A percentile compares a stretch with the other conserved stretches of the same genome.
These are phyloP conservation scores for Malacoraja senta DNA, from an alignment of 2,797 vertebrate species.

Conservation along the genomic window DNA sequence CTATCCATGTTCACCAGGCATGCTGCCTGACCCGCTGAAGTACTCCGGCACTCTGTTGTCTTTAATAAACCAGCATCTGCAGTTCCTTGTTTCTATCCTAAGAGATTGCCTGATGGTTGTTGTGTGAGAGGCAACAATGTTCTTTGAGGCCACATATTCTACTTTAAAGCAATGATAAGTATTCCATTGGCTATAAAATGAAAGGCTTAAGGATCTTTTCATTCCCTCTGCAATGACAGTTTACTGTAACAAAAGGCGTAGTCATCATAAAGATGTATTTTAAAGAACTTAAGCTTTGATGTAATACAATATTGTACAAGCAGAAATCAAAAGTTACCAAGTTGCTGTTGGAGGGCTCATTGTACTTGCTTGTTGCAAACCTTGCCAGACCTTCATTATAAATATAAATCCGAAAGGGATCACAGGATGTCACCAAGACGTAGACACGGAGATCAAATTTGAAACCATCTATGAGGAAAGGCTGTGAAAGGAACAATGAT, in stretches of 20 bases:
- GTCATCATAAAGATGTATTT: not conserved
- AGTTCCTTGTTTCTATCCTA: too few relatives aligned
- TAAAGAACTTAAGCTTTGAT: not conserved
- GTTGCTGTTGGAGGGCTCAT: slow-evolving; percentile 56
- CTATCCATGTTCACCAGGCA: too few relatives aligned
- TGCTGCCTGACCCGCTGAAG: too few relatives aligned
- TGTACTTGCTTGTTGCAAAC: slow-evolving; percentile 64
- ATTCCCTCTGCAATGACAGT: not conserved
- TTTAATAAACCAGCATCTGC: too few relatives aligned
- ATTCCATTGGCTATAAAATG: not conserved
- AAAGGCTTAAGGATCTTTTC: too few relatives aligned
- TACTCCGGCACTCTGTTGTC: too few relatives aligned
- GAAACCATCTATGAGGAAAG: slow-evolving; percentile 65
- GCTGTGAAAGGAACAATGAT: slow-evolving; percentile 48
- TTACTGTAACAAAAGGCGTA: not conserved
- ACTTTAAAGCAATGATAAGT: too few relatives aligned
- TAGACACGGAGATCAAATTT: slow-evolving; percentile 67
- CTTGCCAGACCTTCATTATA: slow-evolving; percentile 65
- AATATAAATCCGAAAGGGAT: slow-evolving; percentile 63
- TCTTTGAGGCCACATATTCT: too few relatives aligned
- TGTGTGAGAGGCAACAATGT: too few relatives aligned
- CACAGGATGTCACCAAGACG: slow-evolving; percentile 63
- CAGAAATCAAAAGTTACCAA: slow-evolving; percentile 50
- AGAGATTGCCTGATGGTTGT: too few relatives aligned
- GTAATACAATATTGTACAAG: too few relatives aligned